Evolutionary conservation across 2,888 invertebrate species (phyloP), one percentile per base, ranked within the genome.

Genomic region (Electrophaes corylata): DNA sequence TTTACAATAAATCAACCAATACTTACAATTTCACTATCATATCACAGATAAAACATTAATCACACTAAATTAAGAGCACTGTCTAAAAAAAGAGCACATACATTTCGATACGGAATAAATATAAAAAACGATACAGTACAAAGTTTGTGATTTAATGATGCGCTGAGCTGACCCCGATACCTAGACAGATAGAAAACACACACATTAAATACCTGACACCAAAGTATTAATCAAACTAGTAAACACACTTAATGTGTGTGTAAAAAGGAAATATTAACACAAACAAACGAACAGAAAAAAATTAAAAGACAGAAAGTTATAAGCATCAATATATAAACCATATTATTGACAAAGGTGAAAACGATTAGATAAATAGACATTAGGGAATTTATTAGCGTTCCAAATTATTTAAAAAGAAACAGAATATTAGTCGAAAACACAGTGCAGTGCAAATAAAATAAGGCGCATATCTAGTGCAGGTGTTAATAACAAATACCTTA

Each of bases 21-120:
- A 64, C 56, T 61, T 57, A 61, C 50, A 61, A 58, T 60, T 41
- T 67, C 66, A 65, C 64, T 65, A 69, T 63, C 57, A 60, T 62
- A 66, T 69, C 75, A 73, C 75, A 74, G 74, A 63, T 65, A 58
- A 60, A 67, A 57, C 46, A 67, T 69, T 69, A 68, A 60, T 69
- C 62, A 71, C 65, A 60, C 60, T 60, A 57, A 44, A 62, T 50
- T 57, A 62, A 47, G 41, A 66, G 60, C 70, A 70, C 41, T 57
- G 64, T 20, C 73, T 71, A 45, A 74, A 74, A 33, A 72, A 52
- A 19, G 68, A 50, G 62, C 77, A 79, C 14, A 81, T 18, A 69
- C 75, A 81, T 61, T 72, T 75, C 39, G 69, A 62, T 11, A 80
- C 49, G 54, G 76, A 75, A 66, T 68, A 78, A 55, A 81, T 64